A percentile compares a stretch with the other conserved stretches of the same genome.
Conservation (phyloP, 2,888 invertebrate species). For the Andricus quercusramuli region DNA sequence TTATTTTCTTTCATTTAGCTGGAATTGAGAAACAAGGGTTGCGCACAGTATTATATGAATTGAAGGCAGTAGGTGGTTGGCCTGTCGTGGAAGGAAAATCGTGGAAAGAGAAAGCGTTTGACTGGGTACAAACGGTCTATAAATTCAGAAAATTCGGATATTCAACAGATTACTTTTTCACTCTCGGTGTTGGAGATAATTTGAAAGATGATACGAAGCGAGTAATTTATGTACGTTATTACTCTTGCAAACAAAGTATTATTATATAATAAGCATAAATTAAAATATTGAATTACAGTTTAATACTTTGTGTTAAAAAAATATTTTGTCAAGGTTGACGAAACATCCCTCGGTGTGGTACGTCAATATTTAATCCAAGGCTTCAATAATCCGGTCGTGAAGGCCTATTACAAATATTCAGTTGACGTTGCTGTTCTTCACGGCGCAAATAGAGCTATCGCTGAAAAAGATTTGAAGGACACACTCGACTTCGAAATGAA, state of each 20-base stretch:
- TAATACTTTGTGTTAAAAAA: constrained; percentile 19
- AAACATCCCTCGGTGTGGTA: constrained; percentile 90
- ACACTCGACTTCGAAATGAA: constrained; percentile 92
- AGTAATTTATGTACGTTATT: constrained; percentile 88
- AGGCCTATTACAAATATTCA: no score
- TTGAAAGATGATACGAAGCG: constrained; percentile 91
- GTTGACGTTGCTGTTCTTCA: no score
- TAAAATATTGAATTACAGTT: no score
- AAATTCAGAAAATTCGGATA: constrained; percentile 89
- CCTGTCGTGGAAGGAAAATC: constrained; percentile 88
- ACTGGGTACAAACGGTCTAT: constrained; percentile 91
- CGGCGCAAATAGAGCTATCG: constrained; percentile 68
- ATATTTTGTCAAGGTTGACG: constrained; percentile 87
- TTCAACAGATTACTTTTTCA: constrained; percentile 93
- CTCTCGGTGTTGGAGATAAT: constrained; percentile 87
- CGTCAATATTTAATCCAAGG: constrained; percentile 85
- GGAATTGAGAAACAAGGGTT: constrained; percentile 66
- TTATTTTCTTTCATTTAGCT: no score
- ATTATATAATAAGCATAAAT: no score
- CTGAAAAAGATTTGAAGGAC: constrained; percentile 86
- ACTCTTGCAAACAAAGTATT: no score
- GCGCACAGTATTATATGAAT: constrained; percentile 85
- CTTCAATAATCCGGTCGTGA: no score
- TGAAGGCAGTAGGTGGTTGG: constrained; percentile 92
- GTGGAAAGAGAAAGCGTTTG: constrained; percentile 87